Percentiles rank a stretch among this genome's conserved stretches.
Evolutionary conservation across 2,113 vertebrate genomes (phyloP).

Genomic region (Phylloscopus whistleri): DNA sequence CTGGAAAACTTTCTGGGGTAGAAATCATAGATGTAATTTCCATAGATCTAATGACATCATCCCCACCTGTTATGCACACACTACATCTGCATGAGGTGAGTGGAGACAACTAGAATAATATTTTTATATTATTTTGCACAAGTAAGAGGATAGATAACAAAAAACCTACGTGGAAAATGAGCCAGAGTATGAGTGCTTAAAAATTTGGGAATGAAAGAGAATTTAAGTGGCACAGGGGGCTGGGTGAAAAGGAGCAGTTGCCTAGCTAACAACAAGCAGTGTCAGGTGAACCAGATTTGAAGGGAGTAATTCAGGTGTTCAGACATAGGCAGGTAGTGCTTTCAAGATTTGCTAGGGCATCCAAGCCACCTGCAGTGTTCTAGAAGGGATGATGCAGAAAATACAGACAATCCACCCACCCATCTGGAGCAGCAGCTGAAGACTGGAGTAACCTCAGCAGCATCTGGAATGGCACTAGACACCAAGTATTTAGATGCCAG

Average conservation of each 20-base stretch:
- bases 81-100: background rate
- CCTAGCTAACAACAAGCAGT: background rate
- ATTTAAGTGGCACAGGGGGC: background rate
- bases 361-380: background rate
- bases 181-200: background rate
- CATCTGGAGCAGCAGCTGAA: background rate
- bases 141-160: background rate
- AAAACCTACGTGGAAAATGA: background rate
- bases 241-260: background rate
- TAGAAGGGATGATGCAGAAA: background rate
- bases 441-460: background rate
- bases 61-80: background rate
- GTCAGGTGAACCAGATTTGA: background rate
- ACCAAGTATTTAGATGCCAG: background rate
- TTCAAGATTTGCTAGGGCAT: background rate
- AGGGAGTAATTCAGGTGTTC: background rate
- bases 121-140: background rate
- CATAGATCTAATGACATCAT: background rate
- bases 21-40: background rate
- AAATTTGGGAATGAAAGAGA: background rate
- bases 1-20: background rate
- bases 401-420: background rate
- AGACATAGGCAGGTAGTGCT: background rate
- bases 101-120: background rate
- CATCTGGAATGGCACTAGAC: background rate